These are phyloP conservation scores for Podocnemis expansa DNA, from an alignment of 2,113 vertebrate species.

Conservation along the genomic window DNA sequence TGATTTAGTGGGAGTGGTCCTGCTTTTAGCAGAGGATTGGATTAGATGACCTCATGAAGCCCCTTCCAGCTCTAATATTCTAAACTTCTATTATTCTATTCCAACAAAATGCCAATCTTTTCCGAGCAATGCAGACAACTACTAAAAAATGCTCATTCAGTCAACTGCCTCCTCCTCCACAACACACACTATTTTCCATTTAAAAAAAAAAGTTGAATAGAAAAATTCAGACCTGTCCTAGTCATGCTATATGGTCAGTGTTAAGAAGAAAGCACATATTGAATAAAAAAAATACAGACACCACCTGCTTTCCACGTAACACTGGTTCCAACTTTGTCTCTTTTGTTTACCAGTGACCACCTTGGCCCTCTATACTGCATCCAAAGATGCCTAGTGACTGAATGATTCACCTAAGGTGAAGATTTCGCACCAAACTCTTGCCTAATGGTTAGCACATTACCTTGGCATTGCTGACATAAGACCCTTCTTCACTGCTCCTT, in stretches of 20 bases:
- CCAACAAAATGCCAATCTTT: background rate
- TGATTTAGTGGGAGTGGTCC: too few species aligned
- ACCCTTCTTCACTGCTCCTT: background rate
- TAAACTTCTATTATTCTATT: too few species aligned
- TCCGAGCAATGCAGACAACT: background rate
- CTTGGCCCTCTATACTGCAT: background rate
- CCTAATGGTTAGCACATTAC: background rate
- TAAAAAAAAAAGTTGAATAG: background rate
- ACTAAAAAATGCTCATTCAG: background rate
- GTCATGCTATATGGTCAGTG: background rate
- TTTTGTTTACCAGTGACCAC: background rate
- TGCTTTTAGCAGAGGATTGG: too few species aligned
- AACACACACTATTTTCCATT: background rate
- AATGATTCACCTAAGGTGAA: background rate
- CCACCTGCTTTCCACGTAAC: background rate
- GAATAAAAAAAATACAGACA: background rate
- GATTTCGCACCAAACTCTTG: background rate
- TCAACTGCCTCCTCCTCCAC: background rate
- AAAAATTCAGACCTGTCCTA: background rate
- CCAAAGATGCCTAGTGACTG: too few species aligned
- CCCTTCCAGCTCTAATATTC: too few species aligned
- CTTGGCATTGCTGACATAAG: background rate
- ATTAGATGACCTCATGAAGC: too few species aligned
- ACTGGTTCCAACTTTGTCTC: background rate
- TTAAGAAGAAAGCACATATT: background rate